These are phyloP conservation scores for Malacoctenus gilli DNA, from an alignment of 2,797 vertebrate species.

Conservation along the genomic window DNA sequence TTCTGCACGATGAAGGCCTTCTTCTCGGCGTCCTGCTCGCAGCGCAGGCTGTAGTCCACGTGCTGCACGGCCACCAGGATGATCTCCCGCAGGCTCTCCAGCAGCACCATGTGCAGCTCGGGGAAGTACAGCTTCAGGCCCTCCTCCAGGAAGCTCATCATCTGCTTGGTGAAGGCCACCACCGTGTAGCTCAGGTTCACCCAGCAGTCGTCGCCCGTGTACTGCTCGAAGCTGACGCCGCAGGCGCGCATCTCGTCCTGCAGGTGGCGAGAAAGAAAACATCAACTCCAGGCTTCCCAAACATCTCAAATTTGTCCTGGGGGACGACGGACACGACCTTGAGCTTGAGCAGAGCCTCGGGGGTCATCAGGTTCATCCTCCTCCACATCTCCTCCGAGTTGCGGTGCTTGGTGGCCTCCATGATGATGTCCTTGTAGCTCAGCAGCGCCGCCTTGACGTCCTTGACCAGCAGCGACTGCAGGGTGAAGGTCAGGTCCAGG, in stretches of 20 bases:
- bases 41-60: slow-evolving; percentile 96
- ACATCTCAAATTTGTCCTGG: too few species aligned
- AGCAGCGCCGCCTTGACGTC: slow-evolving; percentile 92
- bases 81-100: slow-evolving; percentile 95
- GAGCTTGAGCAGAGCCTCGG: slow-evolving; percentile 92
- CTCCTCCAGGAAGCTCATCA: slow-evolving; percentile 97
- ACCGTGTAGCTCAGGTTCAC: slow-evolving; percentile 98
- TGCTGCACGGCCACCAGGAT: slow-evolving; percentile 96
- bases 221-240: slow-evolving; percentile 91
- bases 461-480: slow-evolving; percentile 92
- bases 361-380: slow-evolving; percentile 98
- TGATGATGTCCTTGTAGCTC: slow-evolving; percentile 97
- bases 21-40: slow-evolving; percentile 95
- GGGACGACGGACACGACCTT: too few species aligned
- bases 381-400: slow-evolving; percentile 99
- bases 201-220: slow-evolving; percentile 98
- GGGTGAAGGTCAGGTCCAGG: slow-evolving; percentile 94
- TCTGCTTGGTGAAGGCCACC: slow-evolving; percentile 98
- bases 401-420: slow-evolving; percentile 96
- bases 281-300: too few species aligned
- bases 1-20: slow-evolving; percentile 94
- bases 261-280: neutral
- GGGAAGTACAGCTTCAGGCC: slow-evolving; percentile 96
- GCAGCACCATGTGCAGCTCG: slow-evolving; percentile 96
- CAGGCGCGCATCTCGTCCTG: slow-evolving; percentile 93